These are phyloP conservation scores for Galbula dea DNA, from an alignment of 2,113 vertebrate genomes.

Conservation along the genomic window DNA sequence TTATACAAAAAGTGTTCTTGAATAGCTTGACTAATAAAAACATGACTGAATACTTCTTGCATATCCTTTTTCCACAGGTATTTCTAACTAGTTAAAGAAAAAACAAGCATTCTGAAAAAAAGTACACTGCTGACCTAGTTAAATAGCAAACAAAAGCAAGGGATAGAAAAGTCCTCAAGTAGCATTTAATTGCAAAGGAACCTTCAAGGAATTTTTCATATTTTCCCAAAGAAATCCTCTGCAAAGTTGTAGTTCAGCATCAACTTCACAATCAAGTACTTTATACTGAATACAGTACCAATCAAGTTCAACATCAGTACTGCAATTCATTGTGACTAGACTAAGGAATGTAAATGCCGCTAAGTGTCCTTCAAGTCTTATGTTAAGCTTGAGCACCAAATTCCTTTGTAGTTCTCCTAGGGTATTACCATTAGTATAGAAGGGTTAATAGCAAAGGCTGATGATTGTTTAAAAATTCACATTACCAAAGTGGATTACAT, in stretches of 20 bases:
- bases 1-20: background rate
- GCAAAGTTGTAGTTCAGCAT: constrained; percentile 55
- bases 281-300: constrained; percentile 58
- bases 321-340: constrained; percentile 60
- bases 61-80: background rate
- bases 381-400: constrained; percentile 57
- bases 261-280: constrained; percentile 62
- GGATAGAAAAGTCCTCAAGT: background rate
- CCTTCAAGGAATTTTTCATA: constrained; percentile 40
- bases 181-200: constrained; percentile 35
- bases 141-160: constrained; percentile 4
- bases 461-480: constrained; percentile 86
- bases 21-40: background rate
- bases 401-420: constrained; percentile 68
- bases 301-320: constrained; percentile 70
- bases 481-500: constrained; percentile 88
- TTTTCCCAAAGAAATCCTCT: constrained; percentile 38
- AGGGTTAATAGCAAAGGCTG: constrained; percentile 81
- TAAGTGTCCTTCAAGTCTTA: constrained; percentile 65
- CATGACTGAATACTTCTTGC: background rate
- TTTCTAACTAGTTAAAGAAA: background rate
- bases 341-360: constrained; percentile 74
- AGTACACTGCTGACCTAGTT: background rate
- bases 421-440: constrained; percentile 77
- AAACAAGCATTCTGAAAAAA: background rate